These are phyloP conservation scores for Xenopus tropicalis DNA, from an alignment of 2,113 vertebrate species.

Conservation along the genomic window DNA sequence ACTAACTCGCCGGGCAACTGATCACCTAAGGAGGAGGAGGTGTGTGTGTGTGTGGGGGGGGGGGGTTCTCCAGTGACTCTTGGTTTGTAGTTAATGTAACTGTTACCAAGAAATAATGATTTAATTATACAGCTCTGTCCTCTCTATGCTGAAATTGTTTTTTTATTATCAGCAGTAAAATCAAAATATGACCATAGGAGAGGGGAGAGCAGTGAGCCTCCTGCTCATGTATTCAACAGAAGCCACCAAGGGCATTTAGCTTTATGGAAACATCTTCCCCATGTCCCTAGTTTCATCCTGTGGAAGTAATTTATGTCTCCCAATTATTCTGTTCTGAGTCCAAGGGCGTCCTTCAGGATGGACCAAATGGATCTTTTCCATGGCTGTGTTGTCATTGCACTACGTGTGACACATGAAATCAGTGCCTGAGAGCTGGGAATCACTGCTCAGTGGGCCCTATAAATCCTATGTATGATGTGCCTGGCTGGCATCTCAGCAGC, in stretches of 20 bases:
- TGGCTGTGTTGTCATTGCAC: slow-evolving; percentile 39
- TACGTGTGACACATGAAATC: slow-evolving; percentile 45
- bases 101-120: slow-evolving; percentile 31
- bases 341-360: slow-evolving; percentile 44
- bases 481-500: slow-evolving; percentile 8
- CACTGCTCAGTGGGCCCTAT: slow-evolving; percentile 19
- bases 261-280: slow-evolving; percentile 22
- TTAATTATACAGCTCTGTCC: slow-evolving; percentile 16
- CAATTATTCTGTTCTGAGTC: slow-evolving; percentile 43
- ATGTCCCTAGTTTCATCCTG: slow-evolving; percentile 28
- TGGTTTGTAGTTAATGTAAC: slow-evolving; percentile 12
- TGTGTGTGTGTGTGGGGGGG: no score
- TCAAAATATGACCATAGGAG: not conserved
- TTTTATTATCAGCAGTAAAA: slow-evolving; percentile 29
- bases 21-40: not conserved
- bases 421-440: slow-evolving; percentile 34
- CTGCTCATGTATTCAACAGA: slow-evolving; percentile 35
- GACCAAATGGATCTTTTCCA: slow-evolving; percentile 40
- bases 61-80: slow-evolving; percentile 3
- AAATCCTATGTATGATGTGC: slow-evolving; percentile 25
- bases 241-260: slow-evolving; percentile 39
- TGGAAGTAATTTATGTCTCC: slow-evolving; percentile 37
- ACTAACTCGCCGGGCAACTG: no score
- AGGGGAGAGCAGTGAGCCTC: not conserved
- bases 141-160: not conserved